Base-by-base conservation (phyloP, 2,888 invertebrate genomes). In the Operophtera brumata region DNA sequence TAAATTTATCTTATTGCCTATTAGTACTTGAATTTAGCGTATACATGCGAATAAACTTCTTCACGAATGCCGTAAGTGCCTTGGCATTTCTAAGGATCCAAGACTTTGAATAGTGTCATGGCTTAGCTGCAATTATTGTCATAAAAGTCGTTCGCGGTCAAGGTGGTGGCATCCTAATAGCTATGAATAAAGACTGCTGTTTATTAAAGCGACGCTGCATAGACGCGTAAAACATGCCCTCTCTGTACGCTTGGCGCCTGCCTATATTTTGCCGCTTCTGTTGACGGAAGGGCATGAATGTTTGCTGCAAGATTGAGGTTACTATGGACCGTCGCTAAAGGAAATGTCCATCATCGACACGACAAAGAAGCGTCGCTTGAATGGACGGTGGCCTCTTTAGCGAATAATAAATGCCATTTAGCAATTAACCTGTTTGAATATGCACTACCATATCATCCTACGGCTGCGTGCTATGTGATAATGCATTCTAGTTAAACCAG, bases 31-130 rank as follows among this genome's bases (percentile, higher is more conserved):
- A 69, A 71, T 71, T 62, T 60, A 47, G 54, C 54, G 54, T 51
- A 48, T 58, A 54, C 57, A 62, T 65, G 65, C 66, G 57, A 60
- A 43, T 20, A 49, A 49, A 20, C 30, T 54, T 44, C 47, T 46
- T 65, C 46, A 30, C 36, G 25, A 40, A 39, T 28, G 14, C 47
- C 26, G 26, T 44, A 34, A 39, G 34, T 47, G 61, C 20, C 39
- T 37, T 39, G 30, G 43, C 40, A 45, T 58, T 42, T 62, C 62
- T 58, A 57, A 63, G 64, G 59, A 66, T 66, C 63, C 61, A 60
- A 70, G 67, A 70, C 65, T 73, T 70, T 69, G 73, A 84, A 84
- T 78, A 79, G 77, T 84, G 86, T 84, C 85, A 86, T 69, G 85
- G 86, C 70, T 79, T 61, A 61, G 61, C 64, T 69, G 72, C 59